Evolutionary conservation across 2,797 vertebrate genomes (phyloP).

Genomic region (Acanthopagrus latus): DNA sequence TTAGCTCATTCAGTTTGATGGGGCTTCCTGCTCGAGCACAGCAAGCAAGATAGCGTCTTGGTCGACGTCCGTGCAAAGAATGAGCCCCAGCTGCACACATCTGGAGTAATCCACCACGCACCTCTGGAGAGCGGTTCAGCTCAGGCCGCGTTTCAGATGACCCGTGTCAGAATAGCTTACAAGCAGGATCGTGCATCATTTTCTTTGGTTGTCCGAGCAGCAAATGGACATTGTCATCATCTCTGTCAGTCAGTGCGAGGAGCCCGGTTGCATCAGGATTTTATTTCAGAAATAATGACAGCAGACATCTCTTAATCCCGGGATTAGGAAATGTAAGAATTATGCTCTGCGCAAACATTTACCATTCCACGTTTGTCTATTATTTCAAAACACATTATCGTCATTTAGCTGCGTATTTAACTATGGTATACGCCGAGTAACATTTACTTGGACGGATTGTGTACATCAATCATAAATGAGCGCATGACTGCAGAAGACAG

Average conservation of each 20-base stretch:
- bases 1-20: slow-evolving; percentile 72
- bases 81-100: slow-evolving; percentile 71
- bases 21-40: slow-evolving; percentile 55
- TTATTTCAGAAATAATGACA: slow-evolving; percentile 11
- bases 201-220: slow-evolving; percentile 76
- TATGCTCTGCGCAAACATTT: slow-evolving; percentile 25
- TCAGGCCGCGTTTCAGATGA: slow-evolving; percentile 69
- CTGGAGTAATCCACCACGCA: slow-evolving; percentile 78
- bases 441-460: slow-evolving; percentile 55
- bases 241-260: slow-evolving; percentile 50
- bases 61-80: slow-evolving; percentile 57
- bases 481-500: slow-evolving; percentile 68
- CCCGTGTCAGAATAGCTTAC: slow-evolving; percentile 74
- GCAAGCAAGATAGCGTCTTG: slow-evolving; percentile 36
- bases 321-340: not conserved
- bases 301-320: slow-evolving; percentile 1
- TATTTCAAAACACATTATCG: slow-evolving; percentile 11
- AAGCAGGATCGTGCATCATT: slow-evolving; percentile 75
- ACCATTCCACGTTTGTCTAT: slow-evolving; percentile 14
- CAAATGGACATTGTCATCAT: slow-evolving; percentile 75
- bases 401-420: slow-evolving; percentile 22
- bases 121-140: slow-evolving; percentile 64
- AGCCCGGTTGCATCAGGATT: slow-evolving; percentile 36
- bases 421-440: slow-evolving; percentile 22
- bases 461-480: slow-evolving; percentile 78